Evolutionary conservation across 35 echinoderm and acorn worm genomes (phyloP).

Genomic region (Heliocidaris erythrogramma): DNA sequence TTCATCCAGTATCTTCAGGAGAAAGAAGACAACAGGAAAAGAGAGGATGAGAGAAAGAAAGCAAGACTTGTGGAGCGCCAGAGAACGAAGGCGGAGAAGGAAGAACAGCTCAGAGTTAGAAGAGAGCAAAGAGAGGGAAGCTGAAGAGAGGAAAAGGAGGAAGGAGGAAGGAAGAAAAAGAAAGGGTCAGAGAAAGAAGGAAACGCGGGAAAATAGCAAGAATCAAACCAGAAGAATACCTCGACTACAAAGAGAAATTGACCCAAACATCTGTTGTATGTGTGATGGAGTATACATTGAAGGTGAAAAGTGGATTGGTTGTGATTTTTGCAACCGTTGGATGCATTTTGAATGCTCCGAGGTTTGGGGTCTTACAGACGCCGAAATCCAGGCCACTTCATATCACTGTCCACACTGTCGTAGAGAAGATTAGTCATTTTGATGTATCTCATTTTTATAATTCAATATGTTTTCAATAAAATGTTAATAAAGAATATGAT

Average conservation of each 20-base stretch:
- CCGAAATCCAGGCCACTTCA: neutral
- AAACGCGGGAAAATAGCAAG: neutral
- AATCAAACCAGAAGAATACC: neutral
- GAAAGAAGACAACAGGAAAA: neutral
- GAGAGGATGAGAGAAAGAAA: neutral
- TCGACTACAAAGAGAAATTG: neutral
- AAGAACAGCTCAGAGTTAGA: neutral
- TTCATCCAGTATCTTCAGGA: neutral
- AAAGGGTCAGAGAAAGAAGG: neutral
- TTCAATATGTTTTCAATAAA: too few relatives aligned
- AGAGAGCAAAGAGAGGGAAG: neutral
- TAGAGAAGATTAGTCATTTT: too few relatives aligned
- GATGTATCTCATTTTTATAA: too few relatives aligned
- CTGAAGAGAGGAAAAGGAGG: neutral
- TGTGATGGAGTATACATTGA: neutral
- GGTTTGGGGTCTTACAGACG: neutral
- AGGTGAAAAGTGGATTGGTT: neutral
- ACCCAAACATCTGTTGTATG: too few relatives aligned
- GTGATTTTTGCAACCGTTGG: neutral
- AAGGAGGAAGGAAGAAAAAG: neutral
- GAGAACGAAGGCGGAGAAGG: neutral
- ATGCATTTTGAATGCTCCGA: neutral
- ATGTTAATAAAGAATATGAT: too few relatives aligned
- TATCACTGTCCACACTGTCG: too few relatives aligned
- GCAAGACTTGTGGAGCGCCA: neutral